These are phyloP conservation scores for Corydoras sp. DNA, from an alignment of 2,113 vertebrate genomes.

Conservation along the genomic window DNA sequence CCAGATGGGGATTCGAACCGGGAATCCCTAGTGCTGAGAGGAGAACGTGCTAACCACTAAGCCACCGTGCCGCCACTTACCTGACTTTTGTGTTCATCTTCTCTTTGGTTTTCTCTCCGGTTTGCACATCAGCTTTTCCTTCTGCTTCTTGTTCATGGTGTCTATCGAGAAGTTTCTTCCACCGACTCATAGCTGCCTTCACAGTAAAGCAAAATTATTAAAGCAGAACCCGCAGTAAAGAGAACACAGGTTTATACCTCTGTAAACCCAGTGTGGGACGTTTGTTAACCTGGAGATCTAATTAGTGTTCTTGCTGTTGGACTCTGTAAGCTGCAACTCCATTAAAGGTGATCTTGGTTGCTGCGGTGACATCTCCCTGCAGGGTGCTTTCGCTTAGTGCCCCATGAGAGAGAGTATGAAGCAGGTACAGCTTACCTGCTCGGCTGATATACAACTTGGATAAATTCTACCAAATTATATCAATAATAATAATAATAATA, in stretches of 20 bases:
- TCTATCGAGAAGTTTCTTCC: slow-evolving; percentile 54
- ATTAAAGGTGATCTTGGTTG: slow-evolving; percentile 55
- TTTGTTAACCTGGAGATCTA: background rate
- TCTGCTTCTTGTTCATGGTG: slow-evolving; percentile 36
- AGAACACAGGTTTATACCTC: no score
- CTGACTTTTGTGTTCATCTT: slow-evolving; percentile 32
- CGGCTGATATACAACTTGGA: no score
- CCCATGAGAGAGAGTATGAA: no score
- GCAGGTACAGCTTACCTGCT: no score
- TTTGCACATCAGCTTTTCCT: slow-evolving; percentile 33
- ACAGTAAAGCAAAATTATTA: background rate
- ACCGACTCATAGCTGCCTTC: slow-evolving; percentile 44
- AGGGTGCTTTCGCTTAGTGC: background rate
- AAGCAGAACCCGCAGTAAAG: no score
- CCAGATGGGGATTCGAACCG: no score
- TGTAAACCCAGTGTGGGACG: no score
- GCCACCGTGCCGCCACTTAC: background rate
- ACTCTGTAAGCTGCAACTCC: slow-evolving; percentile 8
- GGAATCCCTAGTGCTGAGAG: no score
- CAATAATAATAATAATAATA: no score
- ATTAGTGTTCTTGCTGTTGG: slow-evolving; percentile 19
- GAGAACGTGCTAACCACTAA: no score
- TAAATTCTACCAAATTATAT: no score
- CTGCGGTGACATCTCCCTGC: slow-evolving; percentile 48
- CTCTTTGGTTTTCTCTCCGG: slow-evolving; percentile 54